Evolutionary conservation across 2,797 vertebrate species (phyloP).

Genomic region (Spinibarbus caldwelli): DNA sequence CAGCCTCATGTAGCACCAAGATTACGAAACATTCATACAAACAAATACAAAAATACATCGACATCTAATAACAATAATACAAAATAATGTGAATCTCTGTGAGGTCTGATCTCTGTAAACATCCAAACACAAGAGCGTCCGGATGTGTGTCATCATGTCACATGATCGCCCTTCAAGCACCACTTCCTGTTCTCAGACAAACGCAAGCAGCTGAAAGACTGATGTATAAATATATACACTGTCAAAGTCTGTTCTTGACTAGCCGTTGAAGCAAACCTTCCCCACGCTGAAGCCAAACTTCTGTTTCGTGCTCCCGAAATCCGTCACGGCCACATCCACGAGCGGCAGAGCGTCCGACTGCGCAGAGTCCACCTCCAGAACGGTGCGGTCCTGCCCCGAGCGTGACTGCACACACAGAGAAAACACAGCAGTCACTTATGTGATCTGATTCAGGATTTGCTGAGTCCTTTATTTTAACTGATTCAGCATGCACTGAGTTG

Average conservation of each 20-base stretch:
- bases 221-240: constrained; percentile 31
- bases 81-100: constrained; percentile 56
- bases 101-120: constrained; percentile 66
- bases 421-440: not conserved
- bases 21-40: constrained; percentile 41
- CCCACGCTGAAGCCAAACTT: constrained; percentile 99
- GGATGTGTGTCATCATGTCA: constrained; percentile 36
- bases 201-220: constrained; percentile 30
- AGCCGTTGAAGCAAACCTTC: constrained; percentile 93
- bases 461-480: not conserved
- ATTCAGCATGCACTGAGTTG: not conserved
- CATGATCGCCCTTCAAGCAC: constrained; percentile 63
- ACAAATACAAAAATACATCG: constrained; percentile 48
- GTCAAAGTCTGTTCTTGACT: constrained; percentile 49
- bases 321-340: constrained; percentile 90
- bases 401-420: constrained; percentile 75
- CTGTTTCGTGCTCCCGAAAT: constrained; percentile 92
- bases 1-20: constrained; percentile 49
- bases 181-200: constrained; percentile 18
- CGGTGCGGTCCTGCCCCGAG: constrained; percentile 92
- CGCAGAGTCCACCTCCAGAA: constrained; percentile 88
- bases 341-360: constrained; percentile 88
- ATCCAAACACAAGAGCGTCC: not conserved
- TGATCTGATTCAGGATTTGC: not conserved
- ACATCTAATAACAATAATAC: constrained; percentile 52